Base-by-base conservation (phyloP, 2,797 vertebrate genomes). In the Garrulus glandarius region DNA sequence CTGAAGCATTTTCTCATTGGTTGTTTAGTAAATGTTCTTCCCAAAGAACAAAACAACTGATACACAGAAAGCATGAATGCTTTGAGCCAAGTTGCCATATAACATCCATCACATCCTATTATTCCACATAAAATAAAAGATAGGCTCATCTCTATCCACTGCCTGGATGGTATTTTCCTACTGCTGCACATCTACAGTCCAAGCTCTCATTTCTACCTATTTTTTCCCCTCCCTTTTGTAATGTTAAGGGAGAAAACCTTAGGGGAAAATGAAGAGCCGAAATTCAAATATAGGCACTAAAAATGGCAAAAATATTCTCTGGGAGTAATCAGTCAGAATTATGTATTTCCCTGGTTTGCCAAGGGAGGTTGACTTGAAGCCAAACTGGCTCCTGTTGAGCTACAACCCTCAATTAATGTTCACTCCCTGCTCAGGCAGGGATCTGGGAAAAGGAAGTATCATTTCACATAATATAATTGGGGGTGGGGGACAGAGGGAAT, bases 291-390 rank as follows among this genome's bases (percentile, higher is more conserved):
- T 36, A 78, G 61, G 79, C 46, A 89, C 76, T 81, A 78, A 93
- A 96, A 97, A 89, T 89, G 83, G 94, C 72, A 96, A 94, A 97
- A 96, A 81, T 84, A 97, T 97, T 98, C 80, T 92, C 84, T 92
- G 91, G 87, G 89, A 96, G 44, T 96, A 96, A 97, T 97, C 96
- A 95, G 69, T 96, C 93, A 97, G 87, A 83, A 97, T 97, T 97
- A 96, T 86, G 36, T 86, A 96, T 88, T 96, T 80, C 74, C 50
- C 83, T 82, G 46, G 63, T 96, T 98, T 97, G 94, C 95, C 80
- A 93, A 84, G 19, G 64, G 79, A 95, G 57, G 84, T n/a, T 96
- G 94, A 95, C 82, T 70, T 79, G 57, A 96, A 96, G 95, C 93
- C 97, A 97, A 95, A 95, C 85, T 96, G 96, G 92, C 94, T 98